These are phyloP conservation scores for Coccyzus lansbergi DNA, from an alignment of 2,797 vertebrate species.

Conservation along the genomic window DNA sequence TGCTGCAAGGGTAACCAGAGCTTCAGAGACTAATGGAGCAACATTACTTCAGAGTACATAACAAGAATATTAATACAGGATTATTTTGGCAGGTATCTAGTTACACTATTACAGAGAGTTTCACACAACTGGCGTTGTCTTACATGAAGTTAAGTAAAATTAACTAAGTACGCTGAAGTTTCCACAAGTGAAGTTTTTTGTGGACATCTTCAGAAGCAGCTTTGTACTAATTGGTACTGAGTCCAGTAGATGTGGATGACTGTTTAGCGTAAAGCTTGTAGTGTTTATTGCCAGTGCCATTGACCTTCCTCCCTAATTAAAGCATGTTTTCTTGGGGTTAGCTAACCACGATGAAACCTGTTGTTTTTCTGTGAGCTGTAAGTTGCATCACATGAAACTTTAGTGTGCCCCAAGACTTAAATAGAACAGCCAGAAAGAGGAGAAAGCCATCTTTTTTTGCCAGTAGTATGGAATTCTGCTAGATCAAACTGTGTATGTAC, in stretches of 20 bases:
- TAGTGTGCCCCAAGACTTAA: neutral
- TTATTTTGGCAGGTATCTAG: neutral
- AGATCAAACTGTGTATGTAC: neutral
- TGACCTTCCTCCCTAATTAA: neutral
- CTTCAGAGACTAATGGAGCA: neutral
- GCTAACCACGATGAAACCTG: neutral
- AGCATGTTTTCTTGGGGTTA: neutral
- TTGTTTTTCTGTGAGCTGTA: neutral
- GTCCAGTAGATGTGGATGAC: neutral
- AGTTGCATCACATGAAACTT: neutral
- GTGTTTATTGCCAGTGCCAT: neutral
- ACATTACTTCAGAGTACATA: neutral
- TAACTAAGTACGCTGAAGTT: neutral
- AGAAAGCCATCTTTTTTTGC: fast-evolving
- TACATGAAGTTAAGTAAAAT: neutral
- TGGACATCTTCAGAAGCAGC: neutral
- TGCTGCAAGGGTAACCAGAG: neutral
- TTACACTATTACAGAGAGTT: neutral
- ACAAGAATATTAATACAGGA: neutral
- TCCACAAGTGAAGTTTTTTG: neutral
- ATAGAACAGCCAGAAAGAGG: neutral
- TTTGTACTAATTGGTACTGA: neutral
- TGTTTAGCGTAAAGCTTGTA: neutral
- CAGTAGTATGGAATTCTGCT: neutral
- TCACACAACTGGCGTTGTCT: neutral